Percentiles rank a stretch among this genome's conserved stretches.
These are phyloP conservation scores for Acholoe squamosa DNA, from an alignment of 2,888 invertebrate species.

Conservation along the genomic window DNA sequence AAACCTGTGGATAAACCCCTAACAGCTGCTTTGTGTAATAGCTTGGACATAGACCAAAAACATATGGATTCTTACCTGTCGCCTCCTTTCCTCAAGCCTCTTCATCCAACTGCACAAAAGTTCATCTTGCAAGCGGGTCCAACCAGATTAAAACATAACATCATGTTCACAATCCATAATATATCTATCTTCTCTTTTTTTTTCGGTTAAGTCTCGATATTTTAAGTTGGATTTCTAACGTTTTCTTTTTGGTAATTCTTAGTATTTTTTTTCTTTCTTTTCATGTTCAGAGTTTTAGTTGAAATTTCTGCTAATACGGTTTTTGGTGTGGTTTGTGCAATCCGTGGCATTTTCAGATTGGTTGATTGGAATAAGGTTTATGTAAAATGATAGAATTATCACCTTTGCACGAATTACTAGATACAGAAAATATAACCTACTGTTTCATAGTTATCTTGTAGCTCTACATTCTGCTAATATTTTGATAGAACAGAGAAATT, in stretches of 20 bases:
- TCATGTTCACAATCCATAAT: slow-evolving; percentile 45
- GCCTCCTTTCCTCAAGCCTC: slow-evolving; percentile 1
- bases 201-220: background rate
- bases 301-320: too few relatives aligned
- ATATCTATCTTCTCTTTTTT: background rate
- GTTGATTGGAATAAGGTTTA: background rate
- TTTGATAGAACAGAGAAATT: too few relatives aligned
- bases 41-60: background rate
- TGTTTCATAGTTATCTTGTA: background rate
- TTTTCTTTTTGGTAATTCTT: background rate
- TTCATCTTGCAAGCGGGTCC: slow-evolving; percentile 19
- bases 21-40: background rate
- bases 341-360: background rate
- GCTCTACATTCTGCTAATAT: too few relatives aligned
- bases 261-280: background rate
- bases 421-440: background rate
- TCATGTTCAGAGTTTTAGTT: slow-evolving; percentile 1
- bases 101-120: slow-evolving; percentile 1
- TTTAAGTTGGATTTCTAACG: background rate
- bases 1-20: background rate
- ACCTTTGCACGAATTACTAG: background rate
- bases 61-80: background rate
- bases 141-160: background rate
- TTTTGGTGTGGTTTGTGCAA: background rate
- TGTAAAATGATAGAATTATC: background rate